These are phyloP conservation scores for Aptenodytes patagonicus DNA, from an alignment of 2,113 vertebrate genomes.

Conservation along the genomic window DNA sequence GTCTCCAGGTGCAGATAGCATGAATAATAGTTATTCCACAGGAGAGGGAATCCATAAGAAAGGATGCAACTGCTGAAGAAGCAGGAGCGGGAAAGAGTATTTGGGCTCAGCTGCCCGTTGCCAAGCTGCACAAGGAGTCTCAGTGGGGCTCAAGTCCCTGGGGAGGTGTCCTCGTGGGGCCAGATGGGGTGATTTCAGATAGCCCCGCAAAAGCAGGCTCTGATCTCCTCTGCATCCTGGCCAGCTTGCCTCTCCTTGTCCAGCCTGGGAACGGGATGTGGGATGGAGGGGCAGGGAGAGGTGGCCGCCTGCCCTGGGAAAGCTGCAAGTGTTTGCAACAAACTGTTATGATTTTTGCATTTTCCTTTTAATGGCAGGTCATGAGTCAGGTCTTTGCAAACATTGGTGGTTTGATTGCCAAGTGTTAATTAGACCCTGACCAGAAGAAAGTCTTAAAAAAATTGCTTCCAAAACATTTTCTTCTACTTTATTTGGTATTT, in stretches of 20 bases:
- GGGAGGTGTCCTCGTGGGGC: fast-evolving
- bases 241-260: neutral
- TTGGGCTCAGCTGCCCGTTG: neutral
- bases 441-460: neutral
- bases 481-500: neutral
- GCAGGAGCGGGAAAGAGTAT: neutral
- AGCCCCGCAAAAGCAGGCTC: neutral
- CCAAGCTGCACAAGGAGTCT: neutral
- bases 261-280: neutral
- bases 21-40: neutral
- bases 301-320: neutral
- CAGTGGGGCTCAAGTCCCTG: fast-evolving
- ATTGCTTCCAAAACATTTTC: neutral
- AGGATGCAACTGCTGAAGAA: neutral
- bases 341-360: neutral
- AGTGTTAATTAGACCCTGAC: neutral
- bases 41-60: neutral
- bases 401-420: neutral
- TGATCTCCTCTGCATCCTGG: neutral
- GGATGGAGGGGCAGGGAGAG: neutral
- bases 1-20: neutral
- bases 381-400: neutral
- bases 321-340: neutral
- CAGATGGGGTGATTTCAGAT: neutral
- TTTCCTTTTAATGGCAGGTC: neutral